Conservation (phyloP, 2,888 invertebrate species). For the Clunio marinus region DNA sequence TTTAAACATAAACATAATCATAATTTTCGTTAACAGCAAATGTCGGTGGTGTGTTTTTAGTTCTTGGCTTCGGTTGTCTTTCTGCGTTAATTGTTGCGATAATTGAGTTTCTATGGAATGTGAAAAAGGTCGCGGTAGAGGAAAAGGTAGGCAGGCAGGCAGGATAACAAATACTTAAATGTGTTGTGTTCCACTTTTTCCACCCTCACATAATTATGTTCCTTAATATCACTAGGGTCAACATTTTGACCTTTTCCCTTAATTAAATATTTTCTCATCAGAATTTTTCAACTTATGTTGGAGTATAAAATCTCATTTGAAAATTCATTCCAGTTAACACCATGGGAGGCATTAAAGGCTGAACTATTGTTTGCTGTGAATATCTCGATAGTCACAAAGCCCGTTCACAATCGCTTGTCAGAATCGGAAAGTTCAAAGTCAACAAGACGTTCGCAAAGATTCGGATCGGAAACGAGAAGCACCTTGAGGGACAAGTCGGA, state of each 20-base stretch:
- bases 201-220: too few species aligned
- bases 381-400: conserved; percentile 70
- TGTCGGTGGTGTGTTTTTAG: conserved; percentile 88
- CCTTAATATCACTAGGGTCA: too few species aligned
- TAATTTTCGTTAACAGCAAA: too few species aligned
- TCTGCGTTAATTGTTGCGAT: conserved; percentile 70
- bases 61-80: conserved; percentile 68
- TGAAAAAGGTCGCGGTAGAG: conserved; percentile 69
- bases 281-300: too few species aligned
- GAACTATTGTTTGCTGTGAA: conserved; percentile 69
- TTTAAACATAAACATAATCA: too few species aligned
- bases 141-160: conserved; percentile 70
- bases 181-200: too few species aligned
- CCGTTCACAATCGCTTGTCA: conserved; percentile 50
- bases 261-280: too few species aligned
- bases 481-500: not conserved
- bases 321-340: conserved; percentile 61
- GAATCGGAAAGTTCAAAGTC: conserved; percentile 32
- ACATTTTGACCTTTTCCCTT: too few species aligned
- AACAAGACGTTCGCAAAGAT: conserved; percentile 3
- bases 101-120: conserved; percentile 80
- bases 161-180: too few species aligned
- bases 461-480: not conserved
- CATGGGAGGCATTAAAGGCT: conserved; percentile 62
- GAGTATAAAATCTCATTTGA: too few species aligned